Evolutionary conservation across 2,888 invertebrate species (phyloP).

Genomic region (Lathronympha strigana): DNA sequence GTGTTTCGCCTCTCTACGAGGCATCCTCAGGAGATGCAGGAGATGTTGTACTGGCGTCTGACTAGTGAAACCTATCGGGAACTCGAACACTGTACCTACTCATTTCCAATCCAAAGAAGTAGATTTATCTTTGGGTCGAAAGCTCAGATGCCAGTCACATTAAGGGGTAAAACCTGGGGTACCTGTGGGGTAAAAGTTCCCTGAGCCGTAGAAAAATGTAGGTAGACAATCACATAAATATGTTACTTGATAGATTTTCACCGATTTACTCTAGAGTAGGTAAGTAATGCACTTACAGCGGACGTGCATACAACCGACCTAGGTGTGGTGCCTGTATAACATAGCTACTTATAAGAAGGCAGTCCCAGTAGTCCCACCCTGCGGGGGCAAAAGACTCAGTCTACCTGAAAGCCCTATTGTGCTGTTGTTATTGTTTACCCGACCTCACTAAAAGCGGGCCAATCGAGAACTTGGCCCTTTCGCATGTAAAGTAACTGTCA

Average conservation of each 20-base stretch:
- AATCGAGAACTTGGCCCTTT: constrained; percentile 61
- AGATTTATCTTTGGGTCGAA: no score
- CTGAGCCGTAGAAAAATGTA: no score
- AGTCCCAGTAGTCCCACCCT: constrained; percentile 50
- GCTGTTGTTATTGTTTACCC: constrained; percentile 68
- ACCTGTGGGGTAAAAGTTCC: no score
- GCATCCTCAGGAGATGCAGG: no score
- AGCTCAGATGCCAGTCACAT: no score
- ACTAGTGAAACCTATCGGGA: no score
- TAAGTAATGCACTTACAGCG: constrained; percentile 10
- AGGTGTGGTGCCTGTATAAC: constrained; percentile 50
- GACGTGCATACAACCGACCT: constrained; percentile 16
- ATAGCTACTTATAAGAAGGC: constrained; percentile 59
- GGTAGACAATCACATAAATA: no score
- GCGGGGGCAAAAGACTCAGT: constrained; percentile 64
- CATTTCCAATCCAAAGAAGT: no score
- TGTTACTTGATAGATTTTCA: background rate
- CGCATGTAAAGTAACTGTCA: constrained; percentile 41
- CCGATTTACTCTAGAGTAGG: background rate
- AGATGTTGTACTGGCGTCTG: no score
- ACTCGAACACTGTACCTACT: no score
- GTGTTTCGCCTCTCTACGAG: no score
- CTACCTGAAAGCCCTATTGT: constrained; percentile 75
- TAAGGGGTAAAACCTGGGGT: no score
- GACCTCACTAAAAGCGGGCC: constrained; percentile 67